These are phyloP conservation scores for Terrapene triunguis DNA, from an alignment of 2,113 vertebrate genomes.

Conservation along the genomic window DNA sequence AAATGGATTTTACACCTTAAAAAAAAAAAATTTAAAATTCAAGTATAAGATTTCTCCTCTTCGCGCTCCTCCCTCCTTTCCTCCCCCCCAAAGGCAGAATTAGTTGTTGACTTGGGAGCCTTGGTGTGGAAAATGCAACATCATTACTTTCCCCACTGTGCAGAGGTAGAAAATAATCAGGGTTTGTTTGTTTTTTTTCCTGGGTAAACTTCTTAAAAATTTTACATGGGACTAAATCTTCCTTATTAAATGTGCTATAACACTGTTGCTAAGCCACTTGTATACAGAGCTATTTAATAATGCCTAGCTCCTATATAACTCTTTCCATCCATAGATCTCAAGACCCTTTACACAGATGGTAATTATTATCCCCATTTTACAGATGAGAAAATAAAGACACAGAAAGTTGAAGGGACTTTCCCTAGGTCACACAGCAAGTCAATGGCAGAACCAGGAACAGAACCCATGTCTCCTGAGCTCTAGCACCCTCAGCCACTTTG, in stretches of 20 bases:
- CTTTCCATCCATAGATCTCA: not conserved
- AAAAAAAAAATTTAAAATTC: not conserved
- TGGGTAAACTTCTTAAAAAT: not conserved
- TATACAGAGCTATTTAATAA: not conserved
- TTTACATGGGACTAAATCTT: conserved; percentile 33
- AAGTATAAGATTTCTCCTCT: not conserved
- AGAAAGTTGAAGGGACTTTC: not conserved
- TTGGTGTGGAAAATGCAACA: not conserved
- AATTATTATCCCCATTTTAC: not conserved
- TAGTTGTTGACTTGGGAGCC: not conserved
- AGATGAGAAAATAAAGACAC: conserved; percentile 3
- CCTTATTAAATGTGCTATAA: conserved; percentile 1
- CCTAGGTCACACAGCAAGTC: not conserved
- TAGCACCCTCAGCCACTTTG: not conserved
- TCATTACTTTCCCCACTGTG: not conserved
- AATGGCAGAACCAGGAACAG: not conserved
- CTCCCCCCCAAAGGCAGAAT: not conserved
- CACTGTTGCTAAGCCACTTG: not conserved
- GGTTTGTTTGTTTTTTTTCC: not conserved
- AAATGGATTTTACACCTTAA: not conserved
- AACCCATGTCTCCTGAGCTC: not conserved
- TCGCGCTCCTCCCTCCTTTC: accelerated
- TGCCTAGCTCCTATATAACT: not conserved
- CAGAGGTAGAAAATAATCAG: not conserved
- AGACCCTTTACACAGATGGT: not conserved